A percentile compares a stretch with the other conserved stretches of the same genome.
Evolutionary conservation across 2,797 vertebrate species (phyloP).

Genomic region (Neopelma chrysocephalum): DNA sequence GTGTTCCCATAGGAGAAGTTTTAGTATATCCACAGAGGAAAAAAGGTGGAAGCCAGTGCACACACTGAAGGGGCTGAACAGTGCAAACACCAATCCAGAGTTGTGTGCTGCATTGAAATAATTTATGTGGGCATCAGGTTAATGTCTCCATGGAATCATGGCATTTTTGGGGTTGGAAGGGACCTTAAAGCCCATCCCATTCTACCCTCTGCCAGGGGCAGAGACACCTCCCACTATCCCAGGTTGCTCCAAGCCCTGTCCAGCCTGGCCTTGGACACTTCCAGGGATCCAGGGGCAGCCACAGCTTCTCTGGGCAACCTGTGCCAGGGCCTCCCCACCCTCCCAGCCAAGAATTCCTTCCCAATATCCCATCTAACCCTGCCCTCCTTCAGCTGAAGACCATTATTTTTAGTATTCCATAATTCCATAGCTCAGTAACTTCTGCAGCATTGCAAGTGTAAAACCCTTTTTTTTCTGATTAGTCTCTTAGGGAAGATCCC

Average conservation of each 20-base stretch:
- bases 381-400: neutral
- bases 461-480: rapidly evolving
- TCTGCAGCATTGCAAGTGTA: neutral
- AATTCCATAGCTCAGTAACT: neutral
- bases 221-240: neutral
- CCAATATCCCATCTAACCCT: neutral
- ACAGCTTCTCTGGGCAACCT: neutral
- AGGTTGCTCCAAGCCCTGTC: rapidly evolving
- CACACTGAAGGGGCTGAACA: neutral
- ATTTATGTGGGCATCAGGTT: rapidly evolving
- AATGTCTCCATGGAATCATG: neutral
- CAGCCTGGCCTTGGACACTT: rapidly evolving
- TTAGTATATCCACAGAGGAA: neutral
- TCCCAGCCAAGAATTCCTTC: neutral
- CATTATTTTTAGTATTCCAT: neutral
- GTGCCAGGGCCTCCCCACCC: neutral
- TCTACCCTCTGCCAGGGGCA: neutral
- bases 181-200: neutral
- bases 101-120: rapidly evolving
- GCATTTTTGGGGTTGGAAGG: rapidly evolving
- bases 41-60: neutral
- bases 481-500: neutral
- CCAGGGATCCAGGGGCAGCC: neutral
- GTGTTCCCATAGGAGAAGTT: neutral
- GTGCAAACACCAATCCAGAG: neutral